These are phyloP conservation scores for Columbina picui DNA, from an alignment of 2,113 vertebrate species.

Conservation along the genomic window DNA sequence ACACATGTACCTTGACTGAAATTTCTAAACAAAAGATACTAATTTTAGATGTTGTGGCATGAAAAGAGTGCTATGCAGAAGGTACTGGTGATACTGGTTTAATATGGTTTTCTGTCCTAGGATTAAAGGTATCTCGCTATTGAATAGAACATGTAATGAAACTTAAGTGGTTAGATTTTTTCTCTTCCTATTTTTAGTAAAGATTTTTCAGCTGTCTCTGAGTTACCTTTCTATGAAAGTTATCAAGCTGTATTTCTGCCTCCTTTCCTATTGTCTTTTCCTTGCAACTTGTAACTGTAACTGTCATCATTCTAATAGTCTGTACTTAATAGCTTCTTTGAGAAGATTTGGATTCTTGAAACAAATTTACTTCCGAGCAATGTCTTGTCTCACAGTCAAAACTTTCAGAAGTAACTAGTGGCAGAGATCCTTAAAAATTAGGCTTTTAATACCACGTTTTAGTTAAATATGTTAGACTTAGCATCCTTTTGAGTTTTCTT, in stretches of 20 bases:
- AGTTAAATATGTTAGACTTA: rapidly evolving
- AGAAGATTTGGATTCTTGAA: not conserved
- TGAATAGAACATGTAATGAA: not conserved
- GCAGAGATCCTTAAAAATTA: not conserved
- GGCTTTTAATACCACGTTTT: not conserved
- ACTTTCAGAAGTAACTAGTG: not conserved
- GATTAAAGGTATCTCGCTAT: not conserved
- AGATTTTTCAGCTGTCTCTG: not conserved
- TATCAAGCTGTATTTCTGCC: not conserved
- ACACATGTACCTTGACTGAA: not conserved
- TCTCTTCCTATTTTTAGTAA: not conserved
- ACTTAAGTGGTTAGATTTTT: not conserved
- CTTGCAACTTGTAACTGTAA: not conserved
- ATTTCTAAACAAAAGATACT: not conserved
- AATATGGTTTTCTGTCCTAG: not conserved
- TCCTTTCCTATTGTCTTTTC: not conserved
- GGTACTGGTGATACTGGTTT: not conserved
- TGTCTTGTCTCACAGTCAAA: not conserved
- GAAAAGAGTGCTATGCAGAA: not conserved
- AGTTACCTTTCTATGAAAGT: not conserved
- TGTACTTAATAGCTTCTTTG: not conserved
- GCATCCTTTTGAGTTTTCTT: not conserved
- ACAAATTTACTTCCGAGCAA: not conserved
- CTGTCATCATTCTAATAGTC: not conserved
- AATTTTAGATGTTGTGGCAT: not conserved